A percentile compares a stretch with the other conserved stretches of the same genome.
Evolutionary conservation across 2,888 invertebrate genomes (phyloP).

Genomic region (Caenorhabditis parvicauda): DNA sequence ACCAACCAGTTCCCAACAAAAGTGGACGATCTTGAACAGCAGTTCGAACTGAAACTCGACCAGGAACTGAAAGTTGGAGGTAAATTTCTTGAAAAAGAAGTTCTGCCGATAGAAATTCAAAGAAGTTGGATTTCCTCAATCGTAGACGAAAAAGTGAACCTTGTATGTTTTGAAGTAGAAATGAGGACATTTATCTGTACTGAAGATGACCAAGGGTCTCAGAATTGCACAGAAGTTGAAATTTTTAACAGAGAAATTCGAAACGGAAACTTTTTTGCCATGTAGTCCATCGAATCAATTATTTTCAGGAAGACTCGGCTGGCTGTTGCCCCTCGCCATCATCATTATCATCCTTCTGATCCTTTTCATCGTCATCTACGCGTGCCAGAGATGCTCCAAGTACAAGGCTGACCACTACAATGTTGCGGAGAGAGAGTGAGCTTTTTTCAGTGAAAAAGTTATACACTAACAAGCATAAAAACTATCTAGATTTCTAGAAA

Average conservation of each 20-base stretch:
- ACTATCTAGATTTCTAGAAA: too few relatives aligned
- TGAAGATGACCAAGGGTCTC: too few relatives aligned
- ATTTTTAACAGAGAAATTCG: too few relatives aligned
- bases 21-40: slow-evolving; percentile 32
- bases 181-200: too few relatives aligned
- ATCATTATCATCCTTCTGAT: slow-evolving; percentile 53
- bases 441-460: not conserved
- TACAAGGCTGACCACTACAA: slow-evolving; percentile 51
- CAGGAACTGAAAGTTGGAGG: slow-evolving; percentile 27
- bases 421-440: slow-evolving; percentile 51
- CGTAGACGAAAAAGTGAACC: not conserved
- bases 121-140: not conserved
- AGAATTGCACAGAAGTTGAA: too few relatives aligned
- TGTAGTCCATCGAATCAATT: not conserved
- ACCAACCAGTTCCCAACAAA: slow-evolving; percentile 40
- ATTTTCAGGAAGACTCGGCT: slow-evolving; percentile 39
- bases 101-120: not conserved
- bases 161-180: not conserved
- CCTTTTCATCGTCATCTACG: slow-evolving; percentile 49
- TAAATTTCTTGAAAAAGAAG: slow-evolving; percentile 7
- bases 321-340: slow-evolving; percentile 54
- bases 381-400: slow-evolving; percentile 40
- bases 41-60: slow-evolving; percentile 26
- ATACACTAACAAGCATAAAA: not conserved
- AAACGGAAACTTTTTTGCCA: too few relatives aligned